A percentile compares a stretch with the other conserved stretches of the same genome.
Evolutionary conservation across 2,113 vertebrate species (phyloP).

Genomic region (Tragelaphus strepsiceros): DNA sequence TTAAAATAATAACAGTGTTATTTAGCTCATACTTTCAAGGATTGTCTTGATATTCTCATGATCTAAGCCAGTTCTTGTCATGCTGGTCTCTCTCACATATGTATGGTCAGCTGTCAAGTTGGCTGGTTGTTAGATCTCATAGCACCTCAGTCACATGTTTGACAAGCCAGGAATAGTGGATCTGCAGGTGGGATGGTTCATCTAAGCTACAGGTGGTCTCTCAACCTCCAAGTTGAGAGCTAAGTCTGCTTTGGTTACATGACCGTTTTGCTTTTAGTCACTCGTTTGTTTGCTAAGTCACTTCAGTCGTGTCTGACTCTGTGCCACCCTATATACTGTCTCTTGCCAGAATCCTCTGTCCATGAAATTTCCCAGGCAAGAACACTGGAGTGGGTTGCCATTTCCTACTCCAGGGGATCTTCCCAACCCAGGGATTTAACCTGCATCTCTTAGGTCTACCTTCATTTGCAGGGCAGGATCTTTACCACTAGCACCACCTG

Average conservation of each 20-base stretch:
- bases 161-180: background rate
- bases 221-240: background rate
- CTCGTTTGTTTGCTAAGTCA: rapidly evolving
- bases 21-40: background rate
- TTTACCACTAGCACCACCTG: background rate
- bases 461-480: background rate
- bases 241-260: background rate
- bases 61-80: background rate
- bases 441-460: background rate
- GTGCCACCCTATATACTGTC: background rate
- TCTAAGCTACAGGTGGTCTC: background rate
- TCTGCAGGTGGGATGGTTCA: no score
- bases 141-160: background rate
- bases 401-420: background rate
- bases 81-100: background rate
- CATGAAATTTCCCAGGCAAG: background rate
- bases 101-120: background rate
- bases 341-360: background rate
- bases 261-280: background rate
- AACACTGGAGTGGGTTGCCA: background rate
- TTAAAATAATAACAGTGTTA: background rate
- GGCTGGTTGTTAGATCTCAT: background rate
- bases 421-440: background rate
- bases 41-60: background rate
- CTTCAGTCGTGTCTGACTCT: background rate